A percentile compares a stretch with the other conserved stretches of the same genome.
Evolutionary conservation across 2,797 vertebrate genomes (phyloP).

Genomic region (Cyprinella venusta): DNA sequence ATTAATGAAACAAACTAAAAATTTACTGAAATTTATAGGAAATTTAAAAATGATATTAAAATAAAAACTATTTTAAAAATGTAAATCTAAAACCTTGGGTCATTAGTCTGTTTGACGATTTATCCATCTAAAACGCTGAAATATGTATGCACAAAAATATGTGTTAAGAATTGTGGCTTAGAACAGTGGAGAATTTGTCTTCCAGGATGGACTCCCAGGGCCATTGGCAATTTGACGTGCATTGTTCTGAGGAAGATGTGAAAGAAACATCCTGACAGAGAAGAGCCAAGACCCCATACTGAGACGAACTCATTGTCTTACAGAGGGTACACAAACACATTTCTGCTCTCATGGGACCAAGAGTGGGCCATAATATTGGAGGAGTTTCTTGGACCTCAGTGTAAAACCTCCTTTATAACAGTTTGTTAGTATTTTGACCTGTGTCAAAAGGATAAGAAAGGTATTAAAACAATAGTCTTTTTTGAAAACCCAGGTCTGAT

Average conservation of each 20-base stretch:
- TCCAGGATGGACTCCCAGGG: constrained; percentile 32
- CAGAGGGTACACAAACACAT: constrained; percentile 28
- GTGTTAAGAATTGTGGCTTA: constrained; percentile 5
- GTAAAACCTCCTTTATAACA: constrained; percentile 15
- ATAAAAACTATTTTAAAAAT: too few species aligned
- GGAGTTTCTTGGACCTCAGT: constrained; percentile 4
- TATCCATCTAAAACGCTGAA: constrained; percentile 15
- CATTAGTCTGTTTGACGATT: background rate
- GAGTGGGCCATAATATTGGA: constrained; percentile 8
- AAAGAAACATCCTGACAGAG: constrained; percentile 41
- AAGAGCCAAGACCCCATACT: constrained; percentile 36
- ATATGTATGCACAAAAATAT: background rate
- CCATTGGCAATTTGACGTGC: constrained; percentile 12
- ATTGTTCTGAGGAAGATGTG: constrained; percentile 43
- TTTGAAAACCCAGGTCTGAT: background rate
- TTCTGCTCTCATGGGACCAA: constrained; percentile 17
- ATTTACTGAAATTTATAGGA: too few species aligned
- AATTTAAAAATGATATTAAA: too few species aligned
- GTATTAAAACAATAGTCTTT: constrained; percentile 9
- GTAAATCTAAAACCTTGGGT: background rate
- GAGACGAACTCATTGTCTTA: constrained; percentile 29
- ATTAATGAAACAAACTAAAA: too few species aligned
- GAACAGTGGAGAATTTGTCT: constrained; percentile 8
- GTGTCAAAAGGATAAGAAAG: constrained; percentile 7
- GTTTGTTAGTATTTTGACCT: background rate